A percentile compares a stretch with the other conserved stretches of the same genome.
Conservation (phyloP, 2,113 vertebrate genomes). For the Calyptommatus sinebrachiatus region DNA sequence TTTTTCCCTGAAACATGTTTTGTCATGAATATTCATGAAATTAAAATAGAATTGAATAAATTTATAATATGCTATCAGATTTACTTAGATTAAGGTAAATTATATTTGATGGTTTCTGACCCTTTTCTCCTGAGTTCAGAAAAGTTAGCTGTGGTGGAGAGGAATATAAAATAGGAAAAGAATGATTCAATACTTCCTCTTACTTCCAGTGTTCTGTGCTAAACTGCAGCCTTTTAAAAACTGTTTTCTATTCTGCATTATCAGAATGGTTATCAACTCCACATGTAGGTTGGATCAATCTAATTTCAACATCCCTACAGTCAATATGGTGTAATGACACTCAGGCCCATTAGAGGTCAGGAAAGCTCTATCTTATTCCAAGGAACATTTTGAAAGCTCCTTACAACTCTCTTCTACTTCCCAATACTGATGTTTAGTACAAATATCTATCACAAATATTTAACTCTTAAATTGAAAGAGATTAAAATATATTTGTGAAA, state of each 20-base stretch:
- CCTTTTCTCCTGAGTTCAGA: neutral
- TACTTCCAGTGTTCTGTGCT: neutral
- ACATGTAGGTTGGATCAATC: neutral
- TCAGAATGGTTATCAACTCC: neutral
- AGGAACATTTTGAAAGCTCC: neutral
- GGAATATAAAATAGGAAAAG: neutral
- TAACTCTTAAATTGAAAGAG: neutral
- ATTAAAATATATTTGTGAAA: neutral
- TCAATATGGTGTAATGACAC: neutral
- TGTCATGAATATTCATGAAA: neutral
- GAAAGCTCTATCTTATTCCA: neutral
- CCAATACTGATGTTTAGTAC: neutral
- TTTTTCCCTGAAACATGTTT: neutral
- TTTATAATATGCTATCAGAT: neutral
- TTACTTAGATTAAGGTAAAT: neutral
- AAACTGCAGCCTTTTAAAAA: neutral
- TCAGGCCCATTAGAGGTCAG: neutral
- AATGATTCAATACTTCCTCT: neutral
- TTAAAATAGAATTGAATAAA: neutral
- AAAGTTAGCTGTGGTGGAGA: neutral
- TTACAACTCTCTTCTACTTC: neutral
- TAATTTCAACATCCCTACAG: neutral
- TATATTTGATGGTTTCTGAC: neutral
- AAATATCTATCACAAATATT: neutral
- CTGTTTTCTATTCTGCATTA: neutral